These are phyloP conservation scores for Brachynemurus nebulosus DNA, from an alignment of 2,888 invertebrate genomes.

Conservation along the genomic window DNA sequence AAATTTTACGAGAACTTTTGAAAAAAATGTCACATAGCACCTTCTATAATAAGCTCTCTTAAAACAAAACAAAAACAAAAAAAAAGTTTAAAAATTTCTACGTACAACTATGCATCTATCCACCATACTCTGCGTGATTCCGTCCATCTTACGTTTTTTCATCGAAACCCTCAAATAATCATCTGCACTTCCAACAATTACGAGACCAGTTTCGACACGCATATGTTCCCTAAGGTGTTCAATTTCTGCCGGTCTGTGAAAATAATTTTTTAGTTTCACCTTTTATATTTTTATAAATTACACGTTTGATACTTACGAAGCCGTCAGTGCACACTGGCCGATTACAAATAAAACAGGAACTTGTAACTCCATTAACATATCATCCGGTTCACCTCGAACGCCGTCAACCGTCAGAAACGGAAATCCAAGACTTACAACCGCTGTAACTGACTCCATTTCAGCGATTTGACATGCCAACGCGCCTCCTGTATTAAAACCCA, in stretches of 20 bases:
- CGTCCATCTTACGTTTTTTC: conserved; percentile 53
- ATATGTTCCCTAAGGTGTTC: conserved; percentile 64
- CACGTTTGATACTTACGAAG: conserved; percentile 37
- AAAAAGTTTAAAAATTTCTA: too few species aligned
- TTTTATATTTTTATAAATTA: too few species aligned
- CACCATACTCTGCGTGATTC: conserved; percentile 65
- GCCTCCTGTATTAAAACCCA: conserved; percentile 66
- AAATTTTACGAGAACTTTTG: too few species aligned
- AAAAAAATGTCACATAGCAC: too few species aligned
- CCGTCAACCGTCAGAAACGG: conserved; percentile 61
- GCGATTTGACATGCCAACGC: conserved; percentile 62
- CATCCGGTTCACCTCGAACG: conserved; percentile 57
- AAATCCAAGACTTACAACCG: conserved; percentile 66
- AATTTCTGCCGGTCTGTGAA: conserved; percentile 51
- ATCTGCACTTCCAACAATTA: conserved; percentile 69
- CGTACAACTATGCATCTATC: conserved; percentile 62
- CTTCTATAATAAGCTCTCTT: too few species aligned
- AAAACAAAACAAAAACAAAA: too few species aligned
- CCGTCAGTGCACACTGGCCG: conserved; percentile 55
- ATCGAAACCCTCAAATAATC: conserved; percentile 56
- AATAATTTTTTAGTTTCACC: not conserved
- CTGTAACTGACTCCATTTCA: conserved; percentile 53
- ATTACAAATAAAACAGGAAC: conserved; percentile 65
- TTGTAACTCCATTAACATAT: conserved; percentile 54
- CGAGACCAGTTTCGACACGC: conserved; percentile 58